These are phyloP conservation scores for Urocyon cinereoargenteus DNA, from an alignment of 2,797 vertebrate genomes.

Conservation along the genomic window DNA sequence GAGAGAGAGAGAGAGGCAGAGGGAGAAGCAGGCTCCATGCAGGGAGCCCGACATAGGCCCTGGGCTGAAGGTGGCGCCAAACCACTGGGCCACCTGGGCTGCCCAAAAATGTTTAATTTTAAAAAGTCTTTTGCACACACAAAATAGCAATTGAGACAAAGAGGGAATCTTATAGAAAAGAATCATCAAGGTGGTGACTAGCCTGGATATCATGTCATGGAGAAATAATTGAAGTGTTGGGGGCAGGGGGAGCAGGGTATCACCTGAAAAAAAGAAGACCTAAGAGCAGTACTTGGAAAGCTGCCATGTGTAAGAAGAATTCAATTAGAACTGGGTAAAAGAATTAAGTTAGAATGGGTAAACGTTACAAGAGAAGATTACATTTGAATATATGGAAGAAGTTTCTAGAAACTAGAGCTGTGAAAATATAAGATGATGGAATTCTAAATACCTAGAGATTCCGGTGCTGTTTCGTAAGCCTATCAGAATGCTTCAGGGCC, in stretches of 20 bases:
- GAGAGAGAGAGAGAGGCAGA: too few species aligned
- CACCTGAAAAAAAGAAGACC: not conserved
- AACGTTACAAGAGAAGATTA: slow-evolving; percentile 19
- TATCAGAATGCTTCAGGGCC: not conserved
- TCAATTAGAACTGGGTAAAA: slow-evolving; percentile 6
- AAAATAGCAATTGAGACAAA: slow-evolving; percentile 32
- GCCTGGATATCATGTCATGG: not conserved
- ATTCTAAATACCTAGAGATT: not conserved
- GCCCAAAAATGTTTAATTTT: not conserved
- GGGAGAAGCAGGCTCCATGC: too few species aligned
- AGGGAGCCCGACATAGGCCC: too few species aligned
- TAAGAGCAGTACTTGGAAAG: not conserved
- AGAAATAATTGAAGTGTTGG: not conserved
- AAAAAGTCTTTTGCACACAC: not conserved
- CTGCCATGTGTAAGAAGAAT: not conserved
- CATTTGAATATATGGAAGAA: slow-evolving; percentile 39
- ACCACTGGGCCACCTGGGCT: too few species aligned
- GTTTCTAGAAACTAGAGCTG: not conserved
- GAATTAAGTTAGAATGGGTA: not conserved
- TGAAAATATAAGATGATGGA: not conserved
- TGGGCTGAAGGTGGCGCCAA: too few species aligned
- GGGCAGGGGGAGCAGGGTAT: not conserved
- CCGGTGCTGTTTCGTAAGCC: not conserved
- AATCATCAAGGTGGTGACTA: slow-evolving; percentile 15
- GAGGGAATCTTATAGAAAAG: not conserved